Evolutionary conservation across 2,797 vertebrate genomes (phyloP).

Genomic region (Remorina albescens): DNA sequence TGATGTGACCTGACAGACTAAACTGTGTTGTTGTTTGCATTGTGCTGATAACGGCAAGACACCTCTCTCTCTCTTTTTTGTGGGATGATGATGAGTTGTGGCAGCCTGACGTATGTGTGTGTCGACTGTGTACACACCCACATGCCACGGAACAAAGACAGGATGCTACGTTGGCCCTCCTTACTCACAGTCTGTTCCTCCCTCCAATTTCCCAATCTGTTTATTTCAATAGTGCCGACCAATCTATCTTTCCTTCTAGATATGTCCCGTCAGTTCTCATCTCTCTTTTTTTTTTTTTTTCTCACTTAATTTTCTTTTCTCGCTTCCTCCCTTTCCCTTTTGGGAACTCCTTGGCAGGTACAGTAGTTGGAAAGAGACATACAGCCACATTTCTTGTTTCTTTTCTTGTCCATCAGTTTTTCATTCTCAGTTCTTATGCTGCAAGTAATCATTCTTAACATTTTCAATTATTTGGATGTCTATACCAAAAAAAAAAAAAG

Average conservation of each 20-base stretch:
- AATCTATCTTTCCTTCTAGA: conserved; percentile 47
- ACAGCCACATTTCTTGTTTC: conserved; percentile 9
- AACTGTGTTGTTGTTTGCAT: conserved; percentile 57
- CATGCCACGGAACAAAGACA: conserved; percentile 67
- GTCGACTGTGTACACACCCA: conserved; percentile 53
- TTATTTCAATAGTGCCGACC: conserved; percentile 53
- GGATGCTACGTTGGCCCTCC: conserved; percentile 44
- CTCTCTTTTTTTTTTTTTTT: conserved; percentile 2
- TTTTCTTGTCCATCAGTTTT: neutral
- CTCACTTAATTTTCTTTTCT: conserved; percentile 9
- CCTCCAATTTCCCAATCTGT: conserved; percentile 58
- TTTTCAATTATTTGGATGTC: neutral
- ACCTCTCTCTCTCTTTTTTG: conserved; percentile 33
- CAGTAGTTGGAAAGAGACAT: conserved; percentile 16
- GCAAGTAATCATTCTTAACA: neutral
- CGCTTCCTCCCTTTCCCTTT: conserved; percentile 8
- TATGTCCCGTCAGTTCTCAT: conserved; percentile 47
- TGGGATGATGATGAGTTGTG: conserved; percentile 72
- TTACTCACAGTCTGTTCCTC: conserved; percentile 41
- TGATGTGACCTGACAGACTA: conserved; percentile 52
- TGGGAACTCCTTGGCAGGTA: conserved; percentile 20
- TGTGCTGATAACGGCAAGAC: conserved; percentile 62
- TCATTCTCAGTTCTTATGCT: neutral
- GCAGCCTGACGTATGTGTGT: conserved; percentile 63
- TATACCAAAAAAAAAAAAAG: neutral